These are phyloP conservation scores for Leptodactylus fallax DNA, from an alignment of 2,797 vertebrate species.

Conservation along the genomic window DNA sequence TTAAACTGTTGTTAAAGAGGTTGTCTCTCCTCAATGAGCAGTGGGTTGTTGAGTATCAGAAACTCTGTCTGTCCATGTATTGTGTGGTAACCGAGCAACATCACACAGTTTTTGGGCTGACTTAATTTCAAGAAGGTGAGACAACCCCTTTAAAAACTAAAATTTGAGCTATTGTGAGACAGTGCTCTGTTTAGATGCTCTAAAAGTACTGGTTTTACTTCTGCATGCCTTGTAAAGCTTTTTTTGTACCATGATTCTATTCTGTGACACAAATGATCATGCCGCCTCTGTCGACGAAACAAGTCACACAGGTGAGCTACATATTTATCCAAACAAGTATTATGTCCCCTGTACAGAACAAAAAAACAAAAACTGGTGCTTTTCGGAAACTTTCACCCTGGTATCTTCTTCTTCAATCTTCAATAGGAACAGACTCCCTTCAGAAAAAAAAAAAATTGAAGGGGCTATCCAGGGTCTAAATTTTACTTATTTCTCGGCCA, in stretches of 20 bases:
- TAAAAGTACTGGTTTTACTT: not conserved
- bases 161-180: not conserved
- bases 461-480: no score
- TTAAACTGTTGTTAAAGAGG: not conserved
- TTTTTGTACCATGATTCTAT: not conserved
- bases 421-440: no score
- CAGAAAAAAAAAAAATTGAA: no score
- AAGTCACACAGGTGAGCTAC: not conserved
- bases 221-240: not conserved
- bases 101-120: not conserved
- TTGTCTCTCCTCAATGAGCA: not conserved
- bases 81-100: not conserved
- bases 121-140: not conserved
- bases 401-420: no score
- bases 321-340: not conserved
- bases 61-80: not conserved
- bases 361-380: no score
- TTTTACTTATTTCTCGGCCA: no score
- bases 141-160: not conserved
- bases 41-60: not conserved
- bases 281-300: not conserved
- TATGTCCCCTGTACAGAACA: not conserved
- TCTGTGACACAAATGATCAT: not conserved
- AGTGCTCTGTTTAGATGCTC: not conserved
- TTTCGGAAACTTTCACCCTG: no score